Evolutionary conservation across 64 coral and sea anemone genomes (phyloP).

Genomic region (Dendronephthya gigantea): DNA sequence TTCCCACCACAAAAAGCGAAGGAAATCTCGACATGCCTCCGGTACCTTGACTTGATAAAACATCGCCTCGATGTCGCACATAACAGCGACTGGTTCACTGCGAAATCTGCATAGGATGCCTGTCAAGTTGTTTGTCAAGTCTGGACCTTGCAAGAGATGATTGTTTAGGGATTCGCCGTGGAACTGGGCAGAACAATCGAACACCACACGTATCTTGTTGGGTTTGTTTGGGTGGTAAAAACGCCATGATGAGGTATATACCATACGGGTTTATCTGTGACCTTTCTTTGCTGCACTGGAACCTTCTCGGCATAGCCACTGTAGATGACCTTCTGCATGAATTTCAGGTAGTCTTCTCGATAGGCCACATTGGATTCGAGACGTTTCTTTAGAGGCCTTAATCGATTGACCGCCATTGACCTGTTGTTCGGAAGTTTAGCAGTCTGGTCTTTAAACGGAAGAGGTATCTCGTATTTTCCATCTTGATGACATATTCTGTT

Average conservation of each 20-base stretch:
- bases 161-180: too few species aligned
- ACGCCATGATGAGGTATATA: slow-evolving; percentile 7
- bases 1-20: too few species aligned
- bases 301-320: slow-evolving; percentile 8
- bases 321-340: slow-evolving; percentile 13
- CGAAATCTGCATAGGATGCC: neutral
- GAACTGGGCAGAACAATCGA: too few species aligned
- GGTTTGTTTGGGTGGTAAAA: neutral
- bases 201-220: too few species aligned
- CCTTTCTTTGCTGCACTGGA: neutral
- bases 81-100: neutral
- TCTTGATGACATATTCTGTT: too few species aligned
- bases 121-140: neutral
- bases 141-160: too few species aligned
- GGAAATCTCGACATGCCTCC: too few species aligned
- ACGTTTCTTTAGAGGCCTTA: neutral
- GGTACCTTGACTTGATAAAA: too few species aligned
- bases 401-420: neutral
- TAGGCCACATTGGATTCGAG: neutral
- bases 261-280: neutral
- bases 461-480: too few species aligned
- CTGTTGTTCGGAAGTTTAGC: neutral
- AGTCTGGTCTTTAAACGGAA: neutral
- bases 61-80: neutral
- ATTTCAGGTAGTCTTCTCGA: neutral